phyloP scores from a whole-genome alignment of 2,888 invertebrate genomes.

The Melangyna quadrimaculata region DNA sequence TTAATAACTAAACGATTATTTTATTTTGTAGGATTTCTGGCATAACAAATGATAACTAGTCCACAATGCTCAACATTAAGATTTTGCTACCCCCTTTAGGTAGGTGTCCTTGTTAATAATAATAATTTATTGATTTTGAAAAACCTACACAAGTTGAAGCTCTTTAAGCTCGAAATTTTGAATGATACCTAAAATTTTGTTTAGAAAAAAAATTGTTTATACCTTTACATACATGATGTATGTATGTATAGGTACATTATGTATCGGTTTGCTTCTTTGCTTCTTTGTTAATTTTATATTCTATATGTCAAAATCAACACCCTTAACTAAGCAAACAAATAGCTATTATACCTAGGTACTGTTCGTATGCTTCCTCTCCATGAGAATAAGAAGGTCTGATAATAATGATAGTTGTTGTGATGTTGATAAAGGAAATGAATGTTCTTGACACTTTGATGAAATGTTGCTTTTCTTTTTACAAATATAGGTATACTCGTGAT shows the following conservation, averaged over 20 bases:
- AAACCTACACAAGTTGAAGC: too few relatives aligned
- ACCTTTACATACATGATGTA: too few relatives aligned
- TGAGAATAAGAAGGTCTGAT: background rate
- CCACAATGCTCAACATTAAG: too few relatives aligned
- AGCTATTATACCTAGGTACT: background rate
- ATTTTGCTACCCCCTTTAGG: too few relatives aligned
- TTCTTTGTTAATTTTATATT: too few relatives aligned
- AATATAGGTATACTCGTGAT: background rate
- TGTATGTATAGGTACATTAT: too few relatives aligned
- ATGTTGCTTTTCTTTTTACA: background rate
- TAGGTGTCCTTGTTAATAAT: too few relatives aligned
- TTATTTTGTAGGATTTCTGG: too few relatives aligned
- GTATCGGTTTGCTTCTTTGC: background rate
- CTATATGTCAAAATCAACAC: background rate
- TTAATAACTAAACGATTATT: too few relatives aligned
- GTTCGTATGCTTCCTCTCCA: background rate
- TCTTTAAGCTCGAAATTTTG: too few relatives aligned
- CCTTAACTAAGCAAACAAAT: background rate
- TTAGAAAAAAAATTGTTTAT: background rate
- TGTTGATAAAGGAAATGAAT: background rate
- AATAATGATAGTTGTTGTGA: background rate
- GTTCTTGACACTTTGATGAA: constrained; percentile 12
- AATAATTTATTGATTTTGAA: too few relatives aligned
- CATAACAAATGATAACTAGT: too few relatives aligned
- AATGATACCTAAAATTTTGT: background rate